Base-by-base conservation (phyloP, 2,888 invertebrate species). In the Synanthedon tipuliformis region DNA sequence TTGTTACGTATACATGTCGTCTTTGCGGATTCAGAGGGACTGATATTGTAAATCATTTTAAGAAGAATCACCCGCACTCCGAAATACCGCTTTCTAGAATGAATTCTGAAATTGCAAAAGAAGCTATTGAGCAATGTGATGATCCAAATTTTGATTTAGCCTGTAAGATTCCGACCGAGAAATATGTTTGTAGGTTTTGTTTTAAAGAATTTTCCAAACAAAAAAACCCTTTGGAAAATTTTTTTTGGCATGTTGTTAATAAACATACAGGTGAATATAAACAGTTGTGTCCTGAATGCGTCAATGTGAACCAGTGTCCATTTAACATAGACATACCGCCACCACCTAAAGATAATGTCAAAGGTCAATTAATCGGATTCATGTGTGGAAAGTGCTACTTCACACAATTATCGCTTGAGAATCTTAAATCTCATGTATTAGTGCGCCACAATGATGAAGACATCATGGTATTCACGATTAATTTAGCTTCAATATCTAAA, bases 221-320 rank as follows among this genome's bases (percentile, higher is more conserved):
- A 51, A 73, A 68, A 52, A 62, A 64, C 1, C 62, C 70, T 40
- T 66, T 86, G 50, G 83, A 86, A 65, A 68, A 73, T 4, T 93
- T 93, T 68, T 92, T 92, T 65, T 93, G 94, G 69, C 95, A 95
- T 65, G 85, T 94, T 48, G 90, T 85, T 1, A 83, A 90, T 18
- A 88, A 80, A 50, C 95, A 95, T 56, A 95, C 95, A 0, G 95
- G 95, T 0, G 95, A 95, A 75, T 93, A 91, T 61, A 87, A 91
- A 53, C 91, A 90, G 56, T 72, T 81, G 18, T 95, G 95, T 71
- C 88, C 88, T 1, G 76, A 81, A 50, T 95, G 95, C 60, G 61
- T 73, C 3, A 69, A 74, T 53, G 63, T 73, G 56, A 68, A 73
- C 59, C 62, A 66, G 61, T 69, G 84, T 66, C 63, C 77, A 1